phyloP scores from a whole-genome alignment of 1,140 invertebrate genomes.

The Bombus picipes region DNA sequence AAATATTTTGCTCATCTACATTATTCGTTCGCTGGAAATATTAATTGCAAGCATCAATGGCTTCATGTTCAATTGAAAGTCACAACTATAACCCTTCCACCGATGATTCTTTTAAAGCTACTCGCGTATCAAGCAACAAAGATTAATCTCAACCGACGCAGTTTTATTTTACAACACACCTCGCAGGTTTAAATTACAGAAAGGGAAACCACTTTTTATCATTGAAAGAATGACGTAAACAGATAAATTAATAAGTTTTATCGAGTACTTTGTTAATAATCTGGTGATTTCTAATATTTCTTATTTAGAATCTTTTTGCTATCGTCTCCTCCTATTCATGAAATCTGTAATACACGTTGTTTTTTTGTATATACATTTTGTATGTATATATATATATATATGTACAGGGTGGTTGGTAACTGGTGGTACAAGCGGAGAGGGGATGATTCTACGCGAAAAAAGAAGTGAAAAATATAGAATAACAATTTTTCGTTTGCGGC shows the following conservation, averaged over 20 bases:
- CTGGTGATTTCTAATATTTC: not conserved
- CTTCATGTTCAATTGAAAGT: not conserved
- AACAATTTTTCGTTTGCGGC: no score
- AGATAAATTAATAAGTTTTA: not conserved
- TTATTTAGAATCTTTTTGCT: no score
- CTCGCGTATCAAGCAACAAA: not conserved
- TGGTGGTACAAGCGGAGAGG: no score
- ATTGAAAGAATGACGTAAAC: not conserved
- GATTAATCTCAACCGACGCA: not conserved
- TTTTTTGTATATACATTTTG: not conserved
- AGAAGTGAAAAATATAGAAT: no score
- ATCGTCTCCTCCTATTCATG: not conserved
- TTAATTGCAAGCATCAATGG: not conserved
- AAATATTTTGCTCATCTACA: no score
- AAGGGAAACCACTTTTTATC: no score
- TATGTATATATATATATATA: no score
- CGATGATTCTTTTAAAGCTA: not conserved
- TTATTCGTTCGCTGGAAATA: not conserved
- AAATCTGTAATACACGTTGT: not conserved
- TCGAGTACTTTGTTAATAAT: not conserved
- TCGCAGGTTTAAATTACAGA: not conserved
- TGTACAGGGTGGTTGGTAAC: no score
- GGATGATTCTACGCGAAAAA: no score
- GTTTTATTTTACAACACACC: not conserved
- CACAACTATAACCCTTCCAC: not conserved